Evolutionary conservation across 2,797 vertebrate genomes (phyloP).

Genomic region (Liparis tanakae): DNA sequence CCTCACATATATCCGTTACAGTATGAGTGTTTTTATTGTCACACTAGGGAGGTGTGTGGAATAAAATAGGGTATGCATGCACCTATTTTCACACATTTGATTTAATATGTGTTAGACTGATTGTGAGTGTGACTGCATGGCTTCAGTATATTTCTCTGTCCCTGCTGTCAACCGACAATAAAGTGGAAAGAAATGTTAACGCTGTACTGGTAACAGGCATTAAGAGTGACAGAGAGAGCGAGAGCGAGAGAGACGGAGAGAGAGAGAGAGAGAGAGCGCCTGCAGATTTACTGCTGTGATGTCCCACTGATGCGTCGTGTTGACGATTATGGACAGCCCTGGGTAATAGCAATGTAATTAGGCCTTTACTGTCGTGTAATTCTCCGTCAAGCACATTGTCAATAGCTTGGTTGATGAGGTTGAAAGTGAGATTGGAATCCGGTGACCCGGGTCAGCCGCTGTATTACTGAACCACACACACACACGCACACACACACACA

Average conservation of each 20-base stretch:
- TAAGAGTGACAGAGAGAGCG: slow-evolving; percentile 56
- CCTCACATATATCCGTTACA: neutral
- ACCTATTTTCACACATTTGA: neutral
- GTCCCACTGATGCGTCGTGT: slow-evolving; percentile 73
- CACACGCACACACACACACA: slow-evolving; percentile 9
- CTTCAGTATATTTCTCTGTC: slow-evolving; percentile 19
- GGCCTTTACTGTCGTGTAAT: slow-evolving; percentile 84
- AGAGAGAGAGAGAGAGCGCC: slow-evolving; percentile 55
- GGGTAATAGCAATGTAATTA: slow-evolving; percentile 84
- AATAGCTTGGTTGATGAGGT: slow-evolving; percentile 83
- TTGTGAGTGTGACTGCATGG: slow-evolving; percentile 6
- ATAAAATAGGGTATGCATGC: neutral
- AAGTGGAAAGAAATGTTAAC: slow-evolving; percentile 68
- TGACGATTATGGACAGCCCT: slow-evolving; percentile 80
- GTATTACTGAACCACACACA: slow-evolving; percentile 53
- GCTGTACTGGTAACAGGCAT: slow-evolving; percentile 66
- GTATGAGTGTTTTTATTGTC: neutral
- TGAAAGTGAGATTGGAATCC: slow-evolving; percentile 80
- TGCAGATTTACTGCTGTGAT: slow-evolving; percentile 73
- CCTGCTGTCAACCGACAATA: slow-evolving; percentile 52
- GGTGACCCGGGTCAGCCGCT: slow-evolving; percentile 75
- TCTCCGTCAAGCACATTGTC: slow-evolving; percentile 84
- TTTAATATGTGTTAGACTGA: slow-evolving; percentile 11
- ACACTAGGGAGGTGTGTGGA: neutral
- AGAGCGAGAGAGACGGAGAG: slow-evolving; percentile 53